phyloP scores from a whole-genome alignment of 2,888 invertebrate genomes.

The Seira sanloemensis region DNA sequence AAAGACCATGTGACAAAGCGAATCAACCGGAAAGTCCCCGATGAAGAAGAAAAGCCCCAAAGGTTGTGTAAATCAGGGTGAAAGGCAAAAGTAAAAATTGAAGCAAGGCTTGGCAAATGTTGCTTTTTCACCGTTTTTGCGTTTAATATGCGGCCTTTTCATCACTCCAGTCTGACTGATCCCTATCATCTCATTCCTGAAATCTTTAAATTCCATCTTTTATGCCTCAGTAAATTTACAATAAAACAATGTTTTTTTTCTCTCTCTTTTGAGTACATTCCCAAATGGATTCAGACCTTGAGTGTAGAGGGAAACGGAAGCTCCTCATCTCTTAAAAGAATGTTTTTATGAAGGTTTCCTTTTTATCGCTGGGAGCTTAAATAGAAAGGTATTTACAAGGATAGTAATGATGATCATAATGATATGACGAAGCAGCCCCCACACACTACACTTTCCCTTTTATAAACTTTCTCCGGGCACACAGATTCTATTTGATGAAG shows the following conservation, averaged over 20 bases:
- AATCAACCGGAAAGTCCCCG: not conserved
- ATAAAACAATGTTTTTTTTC: too few relatives aligned
- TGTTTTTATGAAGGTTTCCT: not conserved
- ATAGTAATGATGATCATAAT: slow-evolving; percentile 11
- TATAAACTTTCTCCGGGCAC: not conserved
- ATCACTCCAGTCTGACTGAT: too few relatives aligned
- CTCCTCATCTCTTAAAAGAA: not conserved
- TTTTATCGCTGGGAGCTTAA: too few relatives aligned
- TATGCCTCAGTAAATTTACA: too few relatives aligned
- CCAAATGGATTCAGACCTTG: not conserved
- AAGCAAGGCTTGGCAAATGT: not conserved
- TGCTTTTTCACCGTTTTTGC: not conserved
- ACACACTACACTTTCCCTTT: not conserved
- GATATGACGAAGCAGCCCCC: slow-evolving; percentile 8
- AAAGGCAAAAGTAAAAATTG: not conserved
- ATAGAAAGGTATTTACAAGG: too few relatives aligned
- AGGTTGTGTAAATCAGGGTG: not conserved
- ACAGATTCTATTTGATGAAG: not conserved
- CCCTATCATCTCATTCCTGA: too few relatives aligned
- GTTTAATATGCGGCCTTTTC: too few relatives aligned
- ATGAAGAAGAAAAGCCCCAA: not conserved
- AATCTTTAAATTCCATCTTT: too few relatives aligned
- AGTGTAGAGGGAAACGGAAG: not conserved
- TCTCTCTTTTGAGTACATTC: too few relatives aligned
- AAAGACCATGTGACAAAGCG: not conserved